Percentiles rank a stretch among this genome's conserved stretches.
Conservation (phyloP, 2,797 vertebrate species). For the Chanos chanos region DNA sequence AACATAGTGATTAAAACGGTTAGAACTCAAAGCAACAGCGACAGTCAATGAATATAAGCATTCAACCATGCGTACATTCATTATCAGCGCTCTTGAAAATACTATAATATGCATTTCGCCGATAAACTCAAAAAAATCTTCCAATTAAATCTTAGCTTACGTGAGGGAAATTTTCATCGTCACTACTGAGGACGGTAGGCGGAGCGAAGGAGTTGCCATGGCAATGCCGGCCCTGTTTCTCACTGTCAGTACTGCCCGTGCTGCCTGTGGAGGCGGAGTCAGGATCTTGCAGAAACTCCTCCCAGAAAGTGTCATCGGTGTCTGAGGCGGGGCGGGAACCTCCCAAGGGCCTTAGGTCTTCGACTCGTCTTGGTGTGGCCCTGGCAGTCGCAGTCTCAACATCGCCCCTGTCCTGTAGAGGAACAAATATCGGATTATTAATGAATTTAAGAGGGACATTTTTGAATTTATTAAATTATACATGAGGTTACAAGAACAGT, state of each 20-base stretch:
- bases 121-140: not conserved
- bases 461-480: too few species aligned
- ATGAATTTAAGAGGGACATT: not conserved
- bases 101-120: too few species aligned
- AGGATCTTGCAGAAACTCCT: conserved; percentile 89
- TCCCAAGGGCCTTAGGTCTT: conserved; percentile 71
- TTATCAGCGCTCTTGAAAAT: too few species aligned
- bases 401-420: conserved; percentile 49
- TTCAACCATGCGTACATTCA: too few species aligned
- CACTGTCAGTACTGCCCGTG: conserved; percentile 87
- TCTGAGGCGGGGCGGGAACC: conserved; percentile 85
- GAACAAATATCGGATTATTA: not conserved
- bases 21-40: too few species aligned
- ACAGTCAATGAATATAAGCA: too few species aligned
- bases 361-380: conserved; percentile 47
- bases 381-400: conserved; percentile 5
- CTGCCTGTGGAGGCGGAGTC: conserved; percentile 85
- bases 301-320: conserved; percentile 94
- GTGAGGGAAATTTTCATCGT: conserved; percentile 86
- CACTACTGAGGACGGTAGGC: conserved; percentile 65
- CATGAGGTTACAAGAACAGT: too few species aligned
- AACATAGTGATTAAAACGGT: too few species aligned
- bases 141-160: conserved; percentile 46
- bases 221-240: conserved; percentile 71
- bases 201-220: conserved; percentile 54